Conservation (phyloP, 1,140 invertebrate species). For the Teleogryllus occipitalis region DNA sequence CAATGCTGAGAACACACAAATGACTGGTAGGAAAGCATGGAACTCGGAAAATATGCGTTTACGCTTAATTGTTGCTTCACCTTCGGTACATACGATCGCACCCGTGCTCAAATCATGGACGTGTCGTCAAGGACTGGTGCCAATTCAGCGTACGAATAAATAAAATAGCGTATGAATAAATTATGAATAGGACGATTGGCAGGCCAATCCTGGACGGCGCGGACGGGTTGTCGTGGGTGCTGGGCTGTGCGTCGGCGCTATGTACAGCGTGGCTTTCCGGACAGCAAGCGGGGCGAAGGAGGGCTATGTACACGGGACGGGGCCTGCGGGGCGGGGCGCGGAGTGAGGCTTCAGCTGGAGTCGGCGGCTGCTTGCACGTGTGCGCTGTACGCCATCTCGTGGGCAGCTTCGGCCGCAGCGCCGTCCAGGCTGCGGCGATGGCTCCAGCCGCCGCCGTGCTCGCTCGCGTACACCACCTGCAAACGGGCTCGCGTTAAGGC, state of each 20-base stretch:
- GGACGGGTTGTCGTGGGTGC: neutral
- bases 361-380: constrained; percentile 15
- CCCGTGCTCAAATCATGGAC: too few relatives aligned
- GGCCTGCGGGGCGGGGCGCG: neutral
- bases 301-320: neutral
- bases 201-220: neutral
- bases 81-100: too few relatives aligned
- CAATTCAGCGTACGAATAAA: neutral
- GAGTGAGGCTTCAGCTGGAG: neutral
- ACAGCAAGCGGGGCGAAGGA: neutral
- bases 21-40: too few relatives aligned
- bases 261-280: neutral
- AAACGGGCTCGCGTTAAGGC: too few relatives aligned
- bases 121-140: too few relatives aligned
- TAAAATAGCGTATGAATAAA: neutral
- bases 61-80: too few relatives aligned
- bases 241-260: neutral
- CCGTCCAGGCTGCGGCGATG: constrained; percentile 24
- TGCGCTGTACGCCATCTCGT: constrained; percentile 27
- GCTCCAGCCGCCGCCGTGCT: constrained; percentile 30
- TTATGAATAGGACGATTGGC: neutral
- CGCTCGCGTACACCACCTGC: neutral
- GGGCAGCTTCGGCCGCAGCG: constrained; percentile 15
- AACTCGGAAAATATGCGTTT: too few relatives aligned
- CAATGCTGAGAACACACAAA: too few relatives aligned